Evolutionary conservation across 2,797 vertebrate species (phyloP).

Genomic region (Podarcis siculus): DNA sequence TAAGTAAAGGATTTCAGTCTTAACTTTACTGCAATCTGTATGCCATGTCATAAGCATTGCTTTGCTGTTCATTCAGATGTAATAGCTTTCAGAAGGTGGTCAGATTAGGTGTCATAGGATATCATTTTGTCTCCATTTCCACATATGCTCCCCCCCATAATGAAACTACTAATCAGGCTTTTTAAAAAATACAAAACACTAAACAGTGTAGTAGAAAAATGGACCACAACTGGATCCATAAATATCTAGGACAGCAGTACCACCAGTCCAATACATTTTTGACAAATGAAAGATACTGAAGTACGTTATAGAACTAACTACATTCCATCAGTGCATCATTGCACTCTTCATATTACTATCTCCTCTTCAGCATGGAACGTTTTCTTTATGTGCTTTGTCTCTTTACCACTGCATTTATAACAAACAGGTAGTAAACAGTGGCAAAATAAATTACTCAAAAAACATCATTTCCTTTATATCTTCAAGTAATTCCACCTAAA

Average conservation of each 20-base stretch:
- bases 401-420: slow-evolving; percentile 29
- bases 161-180: slow-evolving; percentile 21
- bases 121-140: slow-evolving; percentile 28
- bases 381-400: slow-evolving; percentile 26
- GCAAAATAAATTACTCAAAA: slow-evolving; percentile 5
- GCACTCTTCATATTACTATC: slow-evolving; percentile 20
- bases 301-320: not conserved
- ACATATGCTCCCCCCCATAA: slow-evolving; percentile 40
- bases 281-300: not conserved
- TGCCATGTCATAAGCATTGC: slow-evolving; percentile 7
- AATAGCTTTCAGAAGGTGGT: not conserved
- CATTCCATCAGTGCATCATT: not conserved
- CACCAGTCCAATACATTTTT: not conserved
- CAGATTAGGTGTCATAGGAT: not conserved
- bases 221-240: slow-evolving; percentile 32
- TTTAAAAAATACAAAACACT: slow-evolving; percentile 21
- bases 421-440: slow-evolving; percentile 7
- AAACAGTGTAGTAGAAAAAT: slow-evolving; percentile 15
- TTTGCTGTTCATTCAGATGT: not conserved
- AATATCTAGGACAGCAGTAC: not conserved
- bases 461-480: slow-evolving; percentile 36
- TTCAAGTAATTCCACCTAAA: not conserved
- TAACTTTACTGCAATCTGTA: not conserved
- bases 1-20: too few relatives aligned
- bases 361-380: not conserved